Evolutionary conservation across 1,140 invertebrate species (phyloP), one percentile per base, ranked within the genome.

Genomic region (Anoplolepis gracilipes): DNA sequence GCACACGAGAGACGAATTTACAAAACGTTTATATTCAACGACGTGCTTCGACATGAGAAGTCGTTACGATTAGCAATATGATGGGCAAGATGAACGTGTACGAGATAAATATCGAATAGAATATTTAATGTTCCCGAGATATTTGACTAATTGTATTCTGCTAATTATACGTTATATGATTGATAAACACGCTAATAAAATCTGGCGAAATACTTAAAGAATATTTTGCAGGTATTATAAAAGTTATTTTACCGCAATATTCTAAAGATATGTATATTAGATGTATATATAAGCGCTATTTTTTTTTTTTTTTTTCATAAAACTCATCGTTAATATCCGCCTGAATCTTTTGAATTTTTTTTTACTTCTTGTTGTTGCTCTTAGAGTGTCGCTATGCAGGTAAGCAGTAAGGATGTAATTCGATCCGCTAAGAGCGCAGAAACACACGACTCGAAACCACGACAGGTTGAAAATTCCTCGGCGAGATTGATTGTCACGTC

Each of bases 351-450:
- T 46, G 57, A 22, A 22, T 84, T 77, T 22, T 77, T 22, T 39
- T 42, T 49, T 55, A 77, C 13, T 59, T 30, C 81, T 64, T 84
- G 57, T 73, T 73, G 81, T 53, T 57, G 81, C 42, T 64, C 61
- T 22, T 62, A 77, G 30, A 62, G 28, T 84, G 70, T 57, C 49
- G 30, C 33, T 87, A 86, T 75, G 85, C 77, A 81, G 85, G 79
- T 78, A 85, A 85, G 91, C 94, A 94, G 93, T 93, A 93, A 92
- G 93, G 92, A 93, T 93, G 94, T 94, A 95, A 94, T 92, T 89
- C 64, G 93, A 94, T 70, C 42, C 65, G 33, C 42, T 77, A 81
- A 62, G 70, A 87, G 39, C 65, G 49, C 78, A 73, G 76, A 90
- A 59, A 82, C 70, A 65, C 72, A 77, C 61, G 67, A 73, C 69